Evolutionary conservation across 2,888 invertebrate species (phyloP).

Genomic region (Melieria crassipennis): DNA sequence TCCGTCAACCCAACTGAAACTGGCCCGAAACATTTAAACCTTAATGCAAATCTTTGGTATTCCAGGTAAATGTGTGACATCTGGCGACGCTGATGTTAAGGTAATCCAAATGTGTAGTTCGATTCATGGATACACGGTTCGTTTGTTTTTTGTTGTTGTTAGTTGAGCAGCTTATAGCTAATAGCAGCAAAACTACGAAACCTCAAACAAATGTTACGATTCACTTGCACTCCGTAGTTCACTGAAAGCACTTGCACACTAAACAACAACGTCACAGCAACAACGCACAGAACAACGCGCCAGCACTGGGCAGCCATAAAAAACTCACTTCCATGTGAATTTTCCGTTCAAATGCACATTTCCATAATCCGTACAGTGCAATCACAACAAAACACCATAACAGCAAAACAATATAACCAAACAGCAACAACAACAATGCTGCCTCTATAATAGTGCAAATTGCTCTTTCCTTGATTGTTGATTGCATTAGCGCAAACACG

Average conservation of each 20-base stretch:
- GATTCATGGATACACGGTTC: background rate
- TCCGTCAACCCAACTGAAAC: too few species aligned
- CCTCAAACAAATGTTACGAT: slow-evolving; percentile 50
- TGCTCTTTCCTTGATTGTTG: slow-evolving; percentile 49
- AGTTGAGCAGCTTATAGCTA: slow-evolving; percentile 35
- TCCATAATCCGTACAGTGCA: slow-evolving; percentile 39
- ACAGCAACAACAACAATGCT: slow-evolving; percentile 22
- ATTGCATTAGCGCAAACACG: slow-evolving; percentile 53
- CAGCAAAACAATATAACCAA: slow-evolving; percentile 21
- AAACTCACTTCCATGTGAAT: slow-evolving; percentile 32
- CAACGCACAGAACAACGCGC: slow-evolving; percentile 11
- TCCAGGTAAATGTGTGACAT: too few species aligned
- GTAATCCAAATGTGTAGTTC: too few species aligned
- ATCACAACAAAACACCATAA: slow-evolving; percentile 19
- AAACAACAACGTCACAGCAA: background rate
- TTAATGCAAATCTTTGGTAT: too few species aligned
- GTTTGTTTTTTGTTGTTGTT: slow-evolving; percentile 21
- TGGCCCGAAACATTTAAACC: too few species aligned
- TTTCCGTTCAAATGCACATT: slow-evolving; percentile 37
- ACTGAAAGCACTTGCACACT: slow-evolving; percentile 5
- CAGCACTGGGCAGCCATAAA: slow-evolving; percentile 15
- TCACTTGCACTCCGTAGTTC: slow-evolving; percentile 24
- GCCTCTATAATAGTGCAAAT: slow-evolving; percentile 40
- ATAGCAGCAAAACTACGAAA: slow-evolving; percentile 25
- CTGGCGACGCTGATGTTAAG: too few species aligned